Evolutionary conservation across 2,797 vertebrate species (phyloP), one percentile per base, ranked within the genome.

Genomic region (Acanthurus tractus): DNA sequence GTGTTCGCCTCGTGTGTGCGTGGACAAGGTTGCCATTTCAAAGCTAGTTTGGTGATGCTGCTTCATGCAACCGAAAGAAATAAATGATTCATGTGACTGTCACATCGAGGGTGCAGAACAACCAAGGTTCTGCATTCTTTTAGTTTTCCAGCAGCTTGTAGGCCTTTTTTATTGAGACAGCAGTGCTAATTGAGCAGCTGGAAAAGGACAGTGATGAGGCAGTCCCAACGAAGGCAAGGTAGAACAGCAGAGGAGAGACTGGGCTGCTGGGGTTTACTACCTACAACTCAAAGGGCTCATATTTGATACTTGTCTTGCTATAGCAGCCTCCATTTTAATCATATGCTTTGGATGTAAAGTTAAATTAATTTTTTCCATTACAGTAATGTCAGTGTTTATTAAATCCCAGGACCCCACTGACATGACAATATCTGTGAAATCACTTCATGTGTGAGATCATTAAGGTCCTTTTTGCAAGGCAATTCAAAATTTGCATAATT

Each of bases 31-130:
- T 86, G 67, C 80, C 59, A 55, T 90, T 91, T 88, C 73, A 83
- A 86, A 91, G 68, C 77, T 18, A 56, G 72, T 86, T 89, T 81
- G 36, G 68, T 40, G 74, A 81, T 38, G 38, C 49, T 3, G 76
- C 61, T 63, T 86, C 63, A 53, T 58, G 78, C 84, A 79, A 74
- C 70, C 79, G 48, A 66, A 72, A 79, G 62, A 86, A 85, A 89
- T 88, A 46, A 85, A 89, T 90, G 86, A 91, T 92, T 92, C 86
- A 92, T 94, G 74, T 25, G 65, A 75, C 65, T 89, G 91, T 88
- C 86, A 75, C 54, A 58, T 70, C 29, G 48, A 76, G 74, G 77
- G 73, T 70, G 79, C 85, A 57, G 72, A 77, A 76, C 79, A 78
- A 76, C 74, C 22, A 13, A 66, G 63, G 70, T 54, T 56, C 71